Base-by-base conservation (phyloP, 2,888 invertebrate species). In the Erpobdella octoculata region DNA sequence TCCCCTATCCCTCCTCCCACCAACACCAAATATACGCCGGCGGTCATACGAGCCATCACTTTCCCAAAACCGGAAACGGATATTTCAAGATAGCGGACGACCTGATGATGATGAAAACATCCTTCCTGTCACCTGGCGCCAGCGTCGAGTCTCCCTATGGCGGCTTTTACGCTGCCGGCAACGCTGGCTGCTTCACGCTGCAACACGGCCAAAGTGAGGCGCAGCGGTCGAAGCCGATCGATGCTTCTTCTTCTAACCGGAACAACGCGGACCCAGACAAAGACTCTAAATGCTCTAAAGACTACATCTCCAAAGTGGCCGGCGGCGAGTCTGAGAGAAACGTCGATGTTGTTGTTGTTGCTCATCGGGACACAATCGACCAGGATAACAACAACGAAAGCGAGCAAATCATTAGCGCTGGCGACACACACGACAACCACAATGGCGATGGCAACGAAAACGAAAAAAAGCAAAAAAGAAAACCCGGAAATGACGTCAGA, bases 401-500 rank as follows among this genome's bases (percentile, higher is more conserved):
- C 46, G 18, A 18, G 8, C 28, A 21, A 25, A 3, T 28, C 8
- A 28, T 21, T 8, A 53, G n/a, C n/a, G 21, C 48, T 4, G 3
- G 5, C 12, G 5, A 21, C 28, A 25, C 53, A 1, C 9, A 21
- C 21, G 21, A 21, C 15, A 8, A 21, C 4, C 28, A 21, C 21
- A 25, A 21, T 2, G 53, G 21, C 28, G 53, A 53, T 53, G 53
- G 53, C 53, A 28, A 28, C 5, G 53, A 53, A 53, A 53, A 53
- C 5, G 53, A 53, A 28, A 53, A 53, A 53, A 53, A 53, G 21
- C n/a, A n/a, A n/a, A n/a, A n/a, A n/a, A n/a, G n/a, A n/a, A n/a
- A n/a, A n/a, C n/a, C n/a, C n/a, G 53, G 53, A 53, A 53, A 53
- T 53, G 53, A 53, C 53, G 53, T 53, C 53, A 53, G 53, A 53